Base-by-base conservation (phyloP, 2,113 vertebrate species). In the Rousettus leschenaultii region DNA sequence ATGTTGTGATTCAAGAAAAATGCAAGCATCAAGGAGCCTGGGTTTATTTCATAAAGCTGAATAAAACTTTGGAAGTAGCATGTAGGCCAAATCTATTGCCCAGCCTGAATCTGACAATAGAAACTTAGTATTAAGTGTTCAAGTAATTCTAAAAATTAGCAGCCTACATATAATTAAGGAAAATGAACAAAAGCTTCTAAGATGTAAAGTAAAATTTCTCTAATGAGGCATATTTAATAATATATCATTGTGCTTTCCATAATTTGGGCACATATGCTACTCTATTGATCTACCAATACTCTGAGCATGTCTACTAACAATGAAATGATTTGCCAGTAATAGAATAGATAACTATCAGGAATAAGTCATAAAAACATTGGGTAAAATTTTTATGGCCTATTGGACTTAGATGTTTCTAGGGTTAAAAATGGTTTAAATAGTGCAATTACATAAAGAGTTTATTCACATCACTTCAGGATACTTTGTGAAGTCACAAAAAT, bases 371-470 rank as follows among this genome's bases (percentile, higher is more conserved):
- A 83, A 93, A 84, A 83, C 35, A 91, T 57, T 48, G 53, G 6
- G 5, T 88, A 33, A 73, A 53, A 87, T 95, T 94, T 83, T 80
- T 70, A 71, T 57, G 24, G 75, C 30, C 3, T 80, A 80, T 80
- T 26, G 88, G 77, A 90, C 45, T 35, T 82, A 73, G 16, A 35
- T 91, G 38, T 63, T 74, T 94, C 30, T 33, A 78, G 48, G 38
- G 40, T 80, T 91, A 80, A 97, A 92, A 85, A 43, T 79, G 12
- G 89, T 96, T 95, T 90, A 89, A 94, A 45, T 82, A 89, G 15
- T 96, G n/a, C 33, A 85, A 24, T 65, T 88, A 82, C 19, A 57
- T 22, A 63, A 30, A 96, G 11, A 87, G 18, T 92, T 85, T 87
- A 85, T 89, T 95, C 8, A 59, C 35, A 86, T 40, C 35, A 87